A percentile compares a stretch with the other conserved stretches of the same genome.
Evolutionary conservation across 2,888 invertebrate species (phyloP).

Genomic region (Aspidapion aeneum): DNA sequence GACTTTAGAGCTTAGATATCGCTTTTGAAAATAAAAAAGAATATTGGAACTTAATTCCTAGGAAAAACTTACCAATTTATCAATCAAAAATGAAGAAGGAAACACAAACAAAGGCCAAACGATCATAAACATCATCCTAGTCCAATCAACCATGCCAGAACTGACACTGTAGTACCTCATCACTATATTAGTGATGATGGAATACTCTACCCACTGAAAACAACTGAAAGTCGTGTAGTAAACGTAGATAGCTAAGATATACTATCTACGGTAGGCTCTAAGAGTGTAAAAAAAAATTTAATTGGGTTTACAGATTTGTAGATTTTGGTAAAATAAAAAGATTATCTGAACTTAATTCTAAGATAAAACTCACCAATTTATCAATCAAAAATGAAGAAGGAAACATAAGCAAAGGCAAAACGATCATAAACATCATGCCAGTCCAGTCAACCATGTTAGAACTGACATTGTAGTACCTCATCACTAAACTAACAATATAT

Average conservation of each 20-base stretch:
- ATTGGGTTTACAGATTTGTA: too few relatives aligned
- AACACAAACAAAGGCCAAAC: conserved; percentile 93
- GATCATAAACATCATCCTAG: conserved; percentile 95
- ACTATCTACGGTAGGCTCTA: conserved; percentile 73
- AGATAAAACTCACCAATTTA: conserved; percentile 67
- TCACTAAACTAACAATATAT: conserved; percentile 81
- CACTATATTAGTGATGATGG: conserved; percentile 84
- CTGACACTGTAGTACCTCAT: conserved; percentile 69
- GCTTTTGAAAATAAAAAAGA: not conserved
- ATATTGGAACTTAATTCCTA: too few relatives aligned
- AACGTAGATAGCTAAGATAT: conserved; percentile 80
- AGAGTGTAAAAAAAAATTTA: too few relatives aligned
- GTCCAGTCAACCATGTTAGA: conserved; percentile 87
- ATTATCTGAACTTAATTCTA: too few relatives aligned
- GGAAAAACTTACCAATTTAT: conserved; percentile 73
- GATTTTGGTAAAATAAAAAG: too few relatives aligned
- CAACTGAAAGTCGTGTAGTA: conserved; percentile 85
- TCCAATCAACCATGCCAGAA: conserved; percentile 83
- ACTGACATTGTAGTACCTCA: conserved; percentile 68
- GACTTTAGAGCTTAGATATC: too few relatives aligned
- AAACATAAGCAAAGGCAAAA: conserved; percentile 89
- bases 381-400: conserved; percentile 95
- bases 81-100: conserved; percentile 92
- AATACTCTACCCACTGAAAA: conserved; percentile 95
- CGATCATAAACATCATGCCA: conserved; percentile 94